These are phyloP conservation scores for Erebia ligea DNA, from an alignment of 2,888 invertebrate genomes.

Conservation along the genomic window DNA sequence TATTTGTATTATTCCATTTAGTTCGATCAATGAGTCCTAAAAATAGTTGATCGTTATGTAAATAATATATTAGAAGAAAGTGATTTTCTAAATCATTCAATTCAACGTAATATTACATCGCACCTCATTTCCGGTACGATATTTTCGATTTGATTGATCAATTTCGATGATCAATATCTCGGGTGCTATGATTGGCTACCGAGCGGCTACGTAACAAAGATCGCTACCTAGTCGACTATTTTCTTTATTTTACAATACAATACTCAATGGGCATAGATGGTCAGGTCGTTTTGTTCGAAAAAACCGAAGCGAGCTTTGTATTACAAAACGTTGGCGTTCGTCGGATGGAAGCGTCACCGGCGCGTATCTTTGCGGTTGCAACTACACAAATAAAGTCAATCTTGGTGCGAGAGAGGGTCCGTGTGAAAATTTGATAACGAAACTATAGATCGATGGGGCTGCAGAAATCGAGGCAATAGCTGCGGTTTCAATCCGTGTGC, in stretches of 20 bases:
- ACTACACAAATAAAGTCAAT: constrained; percentile 82
- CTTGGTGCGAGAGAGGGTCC: constrained; percentile 70
- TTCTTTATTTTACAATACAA: constrained; percentile 67
- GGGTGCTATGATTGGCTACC: constrained; percentile 78
- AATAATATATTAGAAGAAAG: constrained; percentile 40
- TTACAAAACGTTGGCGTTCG: constrained; percentile 50
- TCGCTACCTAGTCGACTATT: constrained; percentile 53
- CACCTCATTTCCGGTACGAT: constrained; percentile 79
- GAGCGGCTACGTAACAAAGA: constrained; percentile 55
- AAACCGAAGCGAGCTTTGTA: constrained; percentile 56
- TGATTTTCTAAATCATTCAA: constrained; percentile 66
- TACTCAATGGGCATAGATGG: constrained; percentile 51
- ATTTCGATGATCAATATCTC: constrained; percentile 79
- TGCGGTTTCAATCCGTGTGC: constrained; percentile 79
- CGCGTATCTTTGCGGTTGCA: constrained; percentile 75
- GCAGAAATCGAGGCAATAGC: constrained; percentile 71
- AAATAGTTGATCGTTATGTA: background rate
- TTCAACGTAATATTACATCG: constrained; percentile 70
- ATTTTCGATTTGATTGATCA: constrained; percentile 81
- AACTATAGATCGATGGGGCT: constrained; percentile 79
- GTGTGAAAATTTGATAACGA: constrained; percentile 83
- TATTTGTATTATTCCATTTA: background rate
- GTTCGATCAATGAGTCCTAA: background rate
- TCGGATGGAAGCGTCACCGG: constrained; percentile 42
- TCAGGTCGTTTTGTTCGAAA: constrained; percentile 45